Evolutionary conservation across 64 coral and sea anemone genomes (phyloP).

Genomic region (Stylophora pistillata): DNA sequence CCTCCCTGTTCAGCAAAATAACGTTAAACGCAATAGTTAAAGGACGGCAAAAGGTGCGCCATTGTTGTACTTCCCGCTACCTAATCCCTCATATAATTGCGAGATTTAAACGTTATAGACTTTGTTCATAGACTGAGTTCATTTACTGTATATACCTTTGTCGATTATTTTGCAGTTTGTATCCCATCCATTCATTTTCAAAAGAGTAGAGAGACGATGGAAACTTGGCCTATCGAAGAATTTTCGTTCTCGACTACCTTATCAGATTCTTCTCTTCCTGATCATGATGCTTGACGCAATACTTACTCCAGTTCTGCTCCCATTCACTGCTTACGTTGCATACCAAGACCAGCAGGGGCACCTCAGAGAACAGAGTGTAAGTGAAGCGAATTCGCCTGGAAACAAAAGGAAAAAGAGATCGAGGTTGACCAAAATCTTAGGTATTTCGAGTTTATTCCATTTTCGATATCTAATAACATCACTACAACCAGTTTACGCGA

Average conservation of each 20-base stretch:
- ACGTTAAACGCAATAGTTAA: no score
- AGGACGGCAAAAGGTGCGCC: no score
- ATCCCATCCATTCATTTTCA: slow-evolving; percentile 25
- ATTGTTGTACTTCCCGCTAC: no score
- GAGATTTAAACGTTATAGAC: no score
- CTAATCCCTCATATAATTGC: no score
- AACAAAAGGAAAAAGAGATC: background rate
- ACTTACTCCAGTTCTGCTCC: background rate
- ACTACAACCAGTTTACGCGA: background rate
- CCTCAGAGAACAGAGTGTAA: no score
- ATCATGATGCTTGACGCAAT: background rate
- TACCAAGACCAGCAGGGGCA: background rate
- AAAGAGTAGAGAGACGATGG: slow-evolving; percentile 1
- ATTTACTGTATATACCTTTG: no score
- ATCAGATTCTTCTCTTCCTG: background rate
- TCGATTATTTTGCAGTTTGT: background rate
- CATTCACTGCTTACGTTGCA: background rate
- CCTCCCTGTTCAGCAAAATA: no score
- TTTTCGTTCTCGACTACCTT: background rate
- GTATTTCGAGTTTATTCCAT: background rate
- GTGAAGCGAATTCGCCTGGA: no score
- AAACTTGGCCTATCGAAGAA: background rate
- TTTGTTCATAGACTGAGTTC: no score
- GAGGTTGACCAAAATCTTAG: background rate
- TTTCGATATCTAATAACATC: background rate